Evolutionary conservation across 1,140 invertebrate genomes (phyloP).

Genomic region (Dendroctonus valens): DNA sequence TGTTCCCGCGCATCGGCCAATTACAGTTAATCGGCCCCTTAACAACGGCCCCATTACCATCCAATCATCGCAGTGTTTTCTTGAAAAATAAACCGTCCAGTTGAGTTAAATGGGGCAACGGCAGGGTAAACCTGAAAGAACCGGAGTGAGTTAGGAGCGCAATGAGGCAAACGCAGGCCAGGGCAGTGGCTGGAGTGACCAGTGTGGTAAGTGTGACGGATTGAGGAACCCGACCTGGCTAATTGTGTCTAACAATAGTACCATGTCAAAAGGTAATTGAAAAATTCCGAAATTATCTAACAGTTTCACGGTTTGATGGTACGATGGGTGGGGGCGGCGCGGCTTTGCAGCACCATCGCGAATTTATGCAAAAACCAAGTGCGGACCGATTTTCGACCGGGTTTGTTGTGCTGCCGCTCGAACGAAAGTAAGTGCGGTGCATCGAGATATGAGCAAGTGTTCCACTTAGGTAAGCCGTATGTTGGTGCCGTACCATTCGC

Average conservation of each 20-base stretch:
- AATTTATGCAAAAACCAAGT: slow-evolving; percentile 26
- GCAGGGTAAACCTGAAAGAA: not conserved
- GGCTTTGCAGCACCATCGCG: slow-evolving; percentile 10
- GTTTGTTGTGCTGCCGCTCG: slow-evolving; percentile 11
- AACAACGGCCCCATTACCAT: no score
- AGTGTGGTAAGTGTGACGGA: slow-evolving; percentile 32
- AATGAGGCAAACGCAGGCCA: slow-evolving; percentile 36
- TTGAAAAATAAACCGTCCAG: no score
- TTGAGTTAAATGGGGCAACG: no score
- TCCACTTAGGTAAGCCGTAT: slow-evolving; percentile 24
- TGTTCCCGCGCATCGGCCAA: not conserved
- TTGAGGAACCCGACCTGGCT: not conserved
- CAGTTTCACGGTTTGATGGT: slow-evolving; percentile 23
- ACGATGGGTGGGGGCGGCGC: slow-evolving; percentile 6
- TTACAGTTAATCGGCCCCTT: no score
- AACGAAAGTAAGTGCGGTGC: slow-evolving; percentile 24
- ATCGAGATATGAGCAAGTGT: slow-evolving; percentile 21
- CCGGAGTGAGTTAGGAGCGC: not conserved
- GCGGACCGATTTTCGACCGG: slow-evolving; percentile 14
- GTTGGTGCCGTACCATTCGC: slow-evolving; percentile 6
- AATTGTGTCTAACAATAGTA: slow-evolving; percentile 1
- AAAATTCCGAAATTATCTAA: slow-evolving; percentile 28
- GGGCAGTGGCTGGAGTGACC: slow-evolving; percentile 34
- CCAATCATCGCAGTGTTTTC: no score
- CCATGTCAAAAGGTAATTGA: slow-evolving; percentile 10